Evolutionary conservation across 2,797 vertebrate genomes (phyloP), one percentile per base, ranked within the genome.

Genomic region (Phoxinus dragarum): DNA sequence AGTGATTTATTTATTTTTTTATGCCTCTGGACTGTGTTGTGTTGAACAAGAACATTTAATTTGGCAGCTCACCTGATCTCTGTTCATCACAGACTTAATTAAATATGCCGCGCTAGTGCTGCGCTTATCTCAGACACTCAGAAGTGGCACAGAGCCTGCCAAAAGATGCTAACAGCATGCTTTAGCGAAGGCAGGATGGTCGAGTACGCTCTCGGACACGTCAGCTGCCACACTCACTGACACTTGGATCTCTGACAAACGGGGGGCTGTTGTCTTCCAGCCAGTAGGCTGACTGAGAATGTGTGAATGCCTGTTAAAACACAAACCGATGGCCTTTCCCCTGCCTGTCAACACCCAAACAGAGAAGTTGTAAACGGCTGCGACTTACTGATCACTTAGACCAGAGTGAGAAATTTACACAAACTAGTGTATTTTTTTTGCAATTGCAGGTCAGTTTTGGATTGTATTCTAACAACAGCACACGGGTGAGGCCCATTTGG

Each of bases 1-100:
- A 61, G 69, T 88, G 59, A 56, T 83, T 59, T 89, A n/a, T n/a
- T 88, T 87, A 81, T 9, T 59, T 44, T 74, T 38, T 88, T 83
- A 86, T 36, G 80, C 89, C 88, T 93, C 92, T 90, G 91, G 92
- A 92, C 93, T 91, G 85, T 64, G 87, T 89, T 90, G 93, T 91
- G 82, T 88, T 91, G 87, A 36, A 80, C 67, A 71, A 68, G 64
- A 54, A 73, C 12, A 31, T 52, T 44, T 81, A 36, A 81, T 80
- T 61, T 73, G 64, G 81, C 82, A 52, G 56, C 77, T 83, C 79
- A 84, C 84, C 81, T 88, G 81, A 81, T 38, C 47, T 76, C 6
- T 27, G 47, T 66, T 42, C 5, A 5, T 38, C 81, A 7, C 23
- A 49, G 74, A 59, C 67, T 73, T 84, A 80, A 86, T 84, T 54